A percentile compares a stretch with the other conserved stretches of the same genome.
Conservation (phyloP, 2,113 vertebrate species). For the Glareola pratincola region DNA sequence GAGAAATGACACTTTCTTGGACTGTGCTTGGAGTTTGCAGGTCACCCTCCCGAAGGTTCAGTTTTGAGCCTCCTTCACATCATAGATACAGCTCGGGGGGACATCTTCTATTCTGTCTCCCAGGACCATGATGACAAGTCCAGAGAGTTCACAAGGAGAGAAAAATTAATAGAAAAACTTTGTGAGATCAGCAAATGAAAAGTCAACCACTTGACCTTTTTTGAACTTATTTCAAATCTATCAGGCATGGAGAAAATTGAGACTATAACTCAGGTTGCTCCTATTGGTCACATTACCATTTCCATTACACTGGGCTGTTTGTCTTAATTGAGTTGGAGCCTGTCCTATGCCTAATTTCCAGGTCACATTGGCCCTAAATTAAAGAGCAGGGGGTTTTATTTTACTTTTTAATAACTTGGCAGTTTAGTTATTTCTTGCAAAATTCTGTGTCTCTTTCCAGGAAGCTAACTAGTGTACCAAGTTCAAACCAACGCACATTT, state of each 20-base stretch:
- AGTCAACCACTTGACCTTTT: conserved; percentile 72
- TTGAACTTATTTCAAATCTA: conserved; percentile 73
- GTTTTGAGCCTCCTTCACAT: not conserved
- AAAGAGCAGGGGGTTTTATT: not conserved
- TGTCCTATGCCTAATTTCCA: conserved; percentile 60
- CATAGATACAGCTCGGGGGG: accelerated
- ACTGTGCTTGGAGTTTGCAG: not conserved
- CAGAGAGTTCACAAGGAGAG: not conserved
- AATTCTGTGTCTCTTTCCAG: not conserved
- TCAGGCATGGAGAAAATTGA: conserved; percentile 73
- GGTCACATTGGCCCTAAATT: conserved; percentile 61
- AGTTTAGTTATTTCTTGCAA: not conserved
- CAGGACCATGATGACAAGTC: not conserved
- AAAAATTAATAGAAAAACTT: conserved; percentile 41
- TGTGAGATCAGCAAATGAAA: conserved; percentile 66
- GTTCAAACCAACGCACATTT: not conserved
- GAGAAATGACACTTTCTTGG: not conserved
- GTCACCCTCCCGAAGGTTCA: not conserved
- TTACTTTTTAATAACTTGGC: not conserved
- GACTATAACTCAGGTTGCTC: conserved; percentile 73
- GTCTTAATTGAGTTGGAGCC: conserved; percentile 57
- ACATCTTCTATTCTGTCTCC: not conserved
- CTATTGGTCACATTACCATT: conserved; percentile 53
- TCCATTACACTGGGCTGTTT: conserved; percentile 64
- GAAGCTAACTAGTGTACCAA: not conserved